Base-by-base conservation (phyloP, 2,888 invertebrate species). In the Blera fallax region DNA sequence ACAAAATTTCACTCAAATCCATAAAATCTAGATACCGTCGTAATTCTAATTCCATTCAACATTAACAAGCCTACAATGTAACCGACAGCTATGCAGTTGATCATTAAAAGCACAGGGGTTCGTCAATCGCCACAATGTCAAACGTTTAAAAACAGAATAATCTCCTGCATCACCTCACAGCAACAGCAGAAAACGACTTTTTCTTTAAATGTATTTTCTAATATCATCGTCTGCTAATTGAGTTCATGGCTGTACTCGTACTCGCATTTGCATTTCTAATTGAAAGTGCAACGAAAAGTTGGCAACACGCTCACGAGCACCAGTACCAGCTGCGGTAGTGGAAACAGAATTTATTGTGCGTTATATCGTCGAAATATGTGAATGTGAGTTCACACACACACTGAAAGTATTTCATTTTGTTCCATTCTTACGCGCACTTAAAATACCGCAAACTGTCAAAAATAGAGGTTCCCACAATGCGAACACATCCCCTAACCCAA, bases 191-290 rank as follows among this genome's bases (percentile, higher is more conserved):
- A 32, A 64, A 82, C 76, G 56, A 58, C 50, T 84, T 73, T 80
- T n/a, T n/a, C n/a, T n/a, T n/a, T n/a, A n/a, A n/a, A n/a, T n/a
- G n/a, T 69, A 45, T 69, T 79, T 50, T 84, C 84, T 84, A 84
- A 84, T 76, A 84, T 74, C 80, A 76, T 80, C 84, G 65, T 48
- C 60, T 79, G 32, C 74, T 80, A 84, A 84, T 84, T 84, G 85
- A 85, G 85, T 85, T 81, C 85, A 85, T 72, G 85, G 85, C 72
- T 81, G 76, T 62, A 56, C 56, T 85, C 85, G 76, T 62, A 56
- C 56, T 85, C 85, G 81, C 77, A 81, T 85, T 85, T 85, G 85
- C 70, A 85, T 81, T 85, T 85, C 85, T 77, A 81, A 81, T 85
- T 85, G 81, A 85, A 56, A 85, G 80, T 84, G 80, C 80, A 76